A percentile compares a stretch with the other conserved stretches of the same genome.
Evolutionary conservation across 2,888 invertebrate genomes (phyloP).

Genomic region (Zygaena filipendulae): DNA sequence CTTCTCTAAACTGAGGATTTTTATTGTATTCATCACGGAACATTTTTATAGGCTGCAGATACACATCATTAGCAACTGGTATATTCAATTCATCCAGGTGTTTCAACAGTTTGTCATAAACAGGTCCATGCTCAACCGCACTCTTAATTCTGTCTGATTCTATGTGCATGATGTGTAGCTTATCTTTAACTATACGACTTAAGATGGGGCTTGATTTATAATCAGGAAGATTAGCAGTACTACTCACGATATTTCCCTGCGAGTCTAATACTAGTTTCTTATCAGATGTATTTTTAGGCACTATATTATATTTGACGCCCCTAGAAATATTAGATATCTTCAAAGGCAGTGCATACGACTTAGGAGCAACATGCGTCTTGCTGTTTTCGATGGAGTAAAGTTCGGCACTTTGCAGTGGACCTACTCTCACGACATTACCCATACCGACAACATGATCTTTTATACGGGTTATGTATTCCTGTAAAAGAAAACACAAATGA

Average conservation of each 20-base stretch:
- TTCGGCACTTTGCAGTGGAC: constrained; percentile 58
- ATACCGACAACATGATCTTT: constrained; percentile 79
- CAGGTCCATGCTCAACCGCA: constrained; percentile 68
- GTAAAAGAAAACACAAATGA: constrained; percentile 20
- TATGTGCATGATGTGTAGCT: constrained; percentile 60
- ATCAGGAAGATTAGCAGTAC: constrained; percentile 56
- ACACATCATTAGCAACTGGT: constrained; percentile 58
- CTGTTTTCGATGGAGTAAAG: constrained; percentile 51
- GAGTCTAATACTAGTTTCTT: constrained; percentile 58
- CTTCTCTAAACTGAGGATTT: constrained; percentile 65
- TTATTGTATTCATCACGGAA: constrained; percentile 64
- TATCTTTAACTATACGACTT: constrained; percentile 59
- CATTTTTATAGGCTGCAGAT: constrained; percentile 64
- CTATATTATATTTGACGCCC: constrained; percentile 58
- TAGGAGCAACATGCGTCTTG: constrained; percentile 44
- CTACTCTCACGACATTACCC: constrained; percentile 75
- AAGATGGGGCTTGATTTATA: constrained; percentile 58
- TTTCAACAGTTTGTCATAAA: constrained; percentile 68
- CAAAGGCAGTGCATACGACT: constrained; percentile 57
- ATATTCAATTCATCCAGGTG: constrained; percentile 63
- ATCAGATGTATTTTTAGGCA: constrained; percentile 60
- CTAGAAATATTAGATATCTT: constrained; percentile 57
- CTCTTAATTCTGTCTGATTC: constrained; percentile 69
- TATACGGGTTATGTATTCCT: constrained; percentile 66
- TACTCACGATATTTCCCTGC: constrained; percentile 59